Evolutionary conservation across 2,113 vertebrate genomes (phyloP).

Genomic region (Lycocorax pyrrhopterus): DNA sequence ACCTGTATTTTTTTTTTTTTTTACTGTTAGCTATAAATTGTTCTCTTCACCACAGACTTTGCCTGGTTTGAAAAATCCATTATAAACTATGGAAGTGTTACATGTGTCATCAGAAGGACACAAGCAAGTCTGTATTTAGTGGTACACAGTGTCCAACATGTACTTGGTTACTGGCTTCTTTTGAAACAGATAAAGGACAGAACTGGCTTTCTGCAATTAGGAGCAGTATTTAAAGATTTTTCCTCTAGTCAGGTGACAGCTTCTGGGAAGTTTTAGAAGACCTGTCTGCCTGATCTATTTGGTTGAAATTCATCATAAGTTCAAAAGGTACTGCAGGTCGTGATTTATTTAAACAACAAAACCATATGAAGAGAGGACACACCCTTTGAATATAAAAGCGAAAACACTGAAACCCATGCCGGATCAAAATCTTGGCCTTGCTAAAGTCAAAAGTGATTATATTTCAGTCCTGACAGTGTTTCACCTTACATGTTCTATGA

Average conservation of each 20-base stretch:
- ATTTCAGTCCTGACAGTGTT: constrained; percentile 14
- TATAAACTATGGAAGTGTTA: neutral
- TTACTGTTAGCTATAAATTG: neutral
- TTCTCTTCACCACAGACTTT: neutral
- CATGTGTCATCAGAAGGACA: neutral
- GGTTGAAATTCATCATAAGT: neutral
- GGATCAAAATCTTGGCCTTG: neutral
- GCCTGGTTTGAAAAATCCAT: neutral
- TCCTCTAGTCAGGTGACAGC: neutral
- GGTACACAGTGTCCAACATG: neutral
- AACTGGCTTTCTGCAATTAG: neutral
- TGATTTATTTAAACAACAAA: neutral
- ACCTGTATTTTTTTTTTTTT: neutral
- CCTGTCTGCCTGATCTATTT: neutral
- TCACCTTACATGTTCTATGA: neutral
- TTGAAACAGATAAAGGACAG: neutral
- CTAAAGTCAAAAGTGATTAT: neutral
- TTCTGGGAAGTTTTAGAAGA: neutral
- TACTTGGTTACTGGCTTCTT: neutral
- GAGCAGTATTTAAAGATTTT: neutral
- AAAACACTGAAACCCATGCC: neutral
- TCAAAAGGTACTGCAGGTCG: neutral
- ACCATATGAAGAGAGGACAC: neutral
- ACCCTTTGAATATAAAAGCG: neutral
- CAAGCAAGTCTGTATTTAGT: neutral